phyloP scores from a whole-genome alignment of 1,140 invertebrate genomes.

The Yoshiicerus persimilis region DNA sequence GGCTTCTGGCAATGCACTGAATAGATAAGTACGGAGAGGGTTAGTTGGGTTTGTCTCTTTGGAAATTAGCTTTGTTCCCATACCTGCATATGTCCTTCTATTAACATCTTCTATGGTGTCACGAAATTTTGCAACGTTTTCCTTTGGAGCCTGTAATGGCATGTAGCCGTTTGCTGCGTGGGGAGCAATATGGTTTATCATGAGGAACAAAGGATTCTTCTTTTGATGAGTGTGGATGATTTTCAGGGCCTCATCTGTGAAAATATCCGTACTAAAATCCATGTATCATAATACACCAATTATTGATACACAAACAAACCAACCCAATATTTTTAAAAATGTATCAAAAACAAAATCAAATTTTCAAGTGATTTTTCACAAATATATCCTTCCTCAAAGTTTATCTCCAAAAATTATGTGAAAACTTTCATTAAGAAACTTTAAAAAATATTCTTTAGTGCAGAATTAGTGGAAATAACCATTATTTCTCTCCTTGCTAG shows the following conservation, averaged over 20 bases:
- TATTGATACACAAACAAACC: no score
- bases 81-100: slow-evolving; percentile 76
- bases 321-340: no score
- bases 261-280: slow-evolving; percentile 77
- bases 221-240: slow-evolving; percentile 66
- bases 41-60: neutral
- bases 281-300: neutral
- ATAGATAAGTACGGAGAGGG: neutral
- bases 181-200: slow-evolving; percentile 79
- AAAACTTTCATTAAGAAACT: no score
- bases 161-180: slow-evolving; percentile 78
- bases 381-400: no score
- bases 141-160: slow-evolving; percentile 74
- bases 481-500: no score
- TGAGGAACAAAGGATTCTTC: slow-evolving; percentile 74
- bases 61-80: neutral
- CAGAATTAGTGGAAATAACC: no score
- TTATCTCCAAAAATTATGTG: no score
- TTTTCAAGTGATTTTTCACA: no score
- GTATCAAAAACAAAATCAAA: no score
- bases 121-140: slow-evolving; percentile 66
- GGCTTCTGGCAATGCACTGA: no score
- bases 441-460: no score
- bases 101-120: slow-evolving; percentile 68
- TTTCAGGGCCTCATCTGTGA: slow-evolving; percentile 71